These are phyloP conservation scores for Podarcis cretensis DNA, from an alignment of 2,113 vertebrate genomes.

Conservation along the genomic window DNA sequence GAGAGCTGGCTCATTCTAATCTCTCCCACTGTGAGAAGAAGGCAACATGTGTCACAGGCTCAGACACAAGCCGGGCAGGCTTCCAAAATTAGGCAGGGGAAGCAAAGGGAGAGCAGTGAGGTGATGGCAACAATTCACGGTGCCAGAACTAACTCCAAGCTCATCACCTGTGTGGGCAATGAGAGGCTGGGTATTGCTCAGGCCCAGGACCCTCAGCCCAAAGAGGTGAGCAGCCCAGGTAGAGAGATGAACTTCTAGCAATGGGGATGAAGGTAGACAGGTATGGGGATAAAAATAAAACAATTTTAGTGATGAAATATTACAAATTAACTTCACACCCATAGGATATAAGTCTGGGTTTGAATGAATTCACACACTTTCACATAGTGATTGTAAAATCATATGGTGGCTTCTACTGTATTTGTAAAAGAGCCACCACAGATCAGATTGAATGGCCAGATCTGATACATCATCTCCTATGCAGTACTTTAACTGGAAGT, in stretches of 20 bases:
- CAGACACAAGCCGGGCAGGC: conserved; percentile 36
- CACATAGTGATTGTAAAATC: neutral
- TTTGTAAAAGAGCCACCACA: neutral
- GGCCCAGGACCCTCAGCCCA: neutral
- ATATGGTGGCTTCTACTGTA: neutral
- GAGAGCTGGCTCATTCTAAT: conserved; percentile 42
- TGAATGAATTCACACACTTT: neutral
- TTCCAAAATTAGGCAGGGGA: conserved; percentile 54
- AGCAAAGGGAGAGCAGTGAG: neutral
- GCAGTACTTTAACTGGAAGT: neutral
- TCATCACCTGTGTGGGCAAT: neutral
- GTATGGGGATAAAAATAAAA: neutral
- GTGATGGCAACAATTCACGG: conserved; percentile 11
- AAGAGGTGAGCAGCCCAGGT: neutral
- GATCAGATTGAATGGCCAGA: neutral
- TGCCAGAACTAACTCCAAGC: neutral
- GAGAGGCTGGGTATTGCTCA: neutral
- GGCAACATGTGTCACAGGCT: conserved; percentile 52
- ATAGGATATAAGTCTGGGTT: neutral
- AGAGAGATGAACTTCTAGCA: neutral
- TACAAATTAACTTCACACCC: neutral
- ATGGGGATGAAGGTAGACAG: neutral
- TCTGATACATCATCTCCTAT: neutral
- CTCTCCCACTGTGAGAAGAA: conserved; percentile 41
- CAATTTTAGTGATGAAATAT: neutral